Base-by-base conservation (phyloP, 2,888 invertebrate species). In the Artemia sp. region DNA sequence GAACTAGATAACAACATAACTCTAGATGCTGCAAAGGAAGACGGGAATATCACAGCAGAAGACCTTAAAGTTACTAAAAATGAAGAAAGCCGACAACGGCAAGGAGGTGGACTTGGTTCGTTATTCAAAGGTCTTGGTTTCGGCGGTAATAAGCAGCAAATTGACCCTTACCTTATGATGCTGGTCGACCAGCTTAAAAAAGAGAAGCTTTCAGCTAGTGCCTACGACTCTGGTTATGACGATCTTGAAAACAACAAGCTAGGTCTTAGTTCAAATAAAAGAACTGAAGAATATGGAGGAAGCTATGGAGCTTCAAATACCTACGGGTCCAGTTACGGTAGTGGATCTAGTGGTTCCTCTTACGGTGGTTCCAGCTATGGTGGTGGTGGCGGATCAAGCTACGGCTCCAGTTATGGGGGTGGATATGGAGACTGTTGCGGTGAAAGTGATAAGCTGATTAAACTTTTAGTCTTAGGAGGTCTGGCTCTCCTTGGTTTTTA, bases 361-460 rank as follows among this genome's bases (percentile, higher is more conserved):
- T 50, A 24, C 51, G 52, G 51, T 24, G 67, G 51, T 11, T 64
- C 66, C n/a, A 52, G 64, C 12, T 73, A 73, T 51, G 71, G 72
- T 19, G 6, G 38, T 38, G 6, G 38, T 38, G 72, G 73, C 8
- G 68, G 70, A 9, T 52, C 51, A 1, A 69, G 72, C 5, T 72
- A 72, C 24, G 69, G 70, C 38, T 51, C 67, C 12, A 66, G 68
- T 2, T 72, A 71, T 19, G 73, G 72, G 14, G 71, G 72, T 51
- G 72, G 73, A 24, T 71, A 71, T 14, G 71, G 69, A 53, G 71
- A 70, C 51, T 53, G 70, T 53, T 68, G 69, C 24, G 19, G 52
- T 8, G 50, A 53, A 51, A 66, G 66, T 24, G 68, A 71, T 58
- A 53, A 52, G 38, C 51, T 71, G 5, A 66, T 71, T 52, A 68